Percentiles rank a stretch among this genome's conserved stretches.
Conservation (phyloP, 30 jellyfish, hydroid and myxozoan species). For the Catostylus mosaicus region DNA sequence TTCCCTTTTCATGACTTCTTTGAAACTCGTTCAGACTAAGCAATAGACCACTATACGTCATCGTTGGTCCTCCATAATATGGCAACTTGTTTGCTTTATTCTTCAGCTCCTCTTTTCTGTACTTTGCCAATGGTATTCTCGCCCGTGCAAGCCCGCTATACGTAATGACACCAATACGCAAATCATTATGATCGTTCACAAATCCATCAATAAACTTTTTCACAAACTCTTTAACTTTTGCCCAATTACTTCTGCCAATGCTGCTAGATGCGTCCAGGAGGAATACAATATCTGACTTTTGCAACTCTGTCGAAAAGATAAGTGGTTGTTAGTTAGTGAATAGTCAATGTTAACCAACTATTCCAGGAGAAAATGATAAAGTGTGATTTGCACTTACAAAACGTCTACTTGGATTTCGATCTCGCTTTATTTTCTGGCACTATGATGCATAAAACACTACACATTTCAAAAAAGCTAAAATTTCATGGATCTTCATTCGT, state of each 20-base stretch:
- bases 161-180: conserved; percentile 62
- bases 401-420: too few species aligned
- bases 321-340: background rate
- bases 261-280: conserved; percentile 71
- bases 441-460: too few species aligned
- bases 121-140: conserved; percentile 40
- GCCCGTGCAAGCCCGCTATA: conserved; percentile 29
- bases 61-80: conserved; percentile 59
- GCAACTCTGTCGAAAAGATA: conserved; percentile 10
- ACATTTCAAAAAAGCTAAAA: too few species aligned
- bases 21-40: conserved; percentile 33
- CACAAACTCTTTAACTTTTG: conserved; percentile 45
- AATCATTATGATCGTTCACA: conserved; percentile 26
- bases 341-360: too few species aligned
- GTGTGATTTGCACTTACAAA: too few species aligned
- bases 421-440: too few species aligned
- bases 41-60: conserved; percentile 45
- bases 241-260: conserved; percentile 68
- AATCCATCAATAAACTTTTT: conserved; percentile 25
- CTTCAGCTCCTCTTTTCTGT: background rate
- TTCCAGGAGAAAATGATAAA: too few species aligned
- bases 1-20: conserved; percentile 1
- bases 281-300: conserved; percentile 36
- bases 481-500: too few species aligned
- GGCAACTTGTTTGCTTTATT: background rate